Base-by-base conservation (phyloP, 2,113 vertebrate species). In the Dasyornis broadbenti region DNA sequence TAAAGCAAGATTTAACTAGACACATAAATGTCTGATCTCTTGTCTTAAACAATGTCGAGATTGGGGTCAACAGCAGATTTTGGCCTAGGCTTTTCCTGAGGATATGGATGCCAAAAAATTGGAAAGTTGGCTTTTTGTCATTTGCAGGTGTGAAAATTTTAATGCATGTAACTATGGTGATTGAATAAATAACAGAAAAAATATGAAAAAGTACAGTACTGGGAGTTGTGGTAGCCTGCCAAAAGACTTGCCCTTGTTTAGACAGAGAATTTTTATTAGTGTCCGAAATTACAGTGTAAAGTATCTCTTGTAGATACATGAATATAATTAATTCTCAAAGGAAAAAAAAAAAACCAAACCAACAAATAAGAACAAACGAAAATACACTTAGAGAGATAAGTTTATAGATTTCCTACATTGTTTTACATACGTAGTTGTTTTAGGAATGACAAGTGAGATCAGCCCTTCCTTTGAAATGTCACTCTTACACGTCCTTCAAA, bases 141-240 rank as follows among this genome's bases (percentile, higher is more conserved):
- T 70, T 68, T 94, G 54, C 94, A 97, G 88, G 96, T 97, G 95
- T 52, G 60, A 97, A 97, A 70, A 59, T 28, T 95, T 96, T 83
- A 87, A 93, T 49, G 16, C 15, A 23, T 71, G 86, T 92, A 94
- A 56, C 78, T 94, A 96, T 96, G 72, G 95, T 84, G 87, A 97
- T 65, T 82, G 33, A 95, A 95, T 91, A 97, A 98, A 95, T 82
- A 94, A 59, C 23, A 95, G 42, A 89, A 86, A 82, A 69, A 95
- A 68, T 39, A 28, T 56, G 47, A 54, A 85, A 88, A 94, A 64
- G 5, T 52, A 14, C 39, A 57, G 76, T 47, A 79, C 70, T 83
- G 92, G 72, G 92, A 94, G n/a, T 82, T 73, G 33, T 86, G 94
- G 86, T 42, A 39, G 37, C 19, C 28, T 66, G 69, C n/a, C 84